Evolutionary conservation across 92 coral and sea anemone species (phyloP).

Genomic region (Desmophyllum pertusum): DNA sequence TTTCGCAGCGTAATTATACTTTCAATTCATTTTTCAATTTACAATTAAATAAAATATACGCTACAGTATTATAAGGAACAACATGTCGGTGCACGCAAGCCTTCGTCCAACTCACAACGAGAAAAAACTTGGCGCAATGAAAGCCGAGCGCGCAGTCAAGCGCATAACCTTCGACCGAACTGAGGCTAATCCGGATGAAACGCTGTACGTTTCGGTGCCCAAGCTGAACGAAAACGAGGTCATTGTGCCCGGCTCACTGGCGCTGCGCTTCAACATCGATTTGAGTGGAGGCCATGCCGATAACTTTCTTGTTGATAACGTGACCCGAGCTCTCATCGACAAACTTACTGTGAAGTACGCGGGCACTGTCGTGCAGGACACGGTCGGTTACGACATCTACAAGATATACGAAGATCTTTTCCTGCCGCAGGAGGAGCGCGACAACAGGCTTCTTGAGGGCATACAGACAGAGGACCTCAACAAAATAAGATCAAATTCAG

Average conservation of each 20-base stretch:
- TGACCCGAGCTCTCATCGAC: background rate
- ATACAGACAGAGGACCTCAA: background rate
- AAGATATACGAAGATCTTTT: background rate
- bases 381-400: background rate
- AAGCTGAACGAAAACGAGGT: constrained; percentile 25
- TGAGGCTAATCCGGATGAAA: constrained; percentile 18
- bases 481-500: background rate
- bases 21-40: background rate
- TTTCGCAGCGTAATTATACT: no score
- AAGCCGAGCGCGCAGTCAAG: constrained; percentile 30
- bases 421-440: background rate
- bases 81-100: background rate
- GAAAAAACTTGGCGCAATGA: background rate
- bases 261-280: constrained; percentile 8
- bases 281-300: background rate
- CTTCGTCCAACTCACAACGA: background rate
- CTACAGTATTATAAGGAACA: background rate
- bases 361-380: background rate
- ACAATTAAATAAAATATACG: no score
- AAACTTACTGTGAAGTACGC: background rate
- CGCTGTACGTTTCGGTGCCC: constrained; percentile 20
- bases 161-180: constrained; percentile 18
- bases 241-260: constrained; percentile 10
- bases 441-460: background rate
- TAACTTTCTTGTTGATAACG: constrained; percentile 7